A percentile compares a stretch with the other conserved stretches of the same genome.
These are phyloP conservation scores for Marisa cornuarietis DNA, from an alignment of 1,140 invertebrate genomes.

Conservation along the genomic window DNA sequence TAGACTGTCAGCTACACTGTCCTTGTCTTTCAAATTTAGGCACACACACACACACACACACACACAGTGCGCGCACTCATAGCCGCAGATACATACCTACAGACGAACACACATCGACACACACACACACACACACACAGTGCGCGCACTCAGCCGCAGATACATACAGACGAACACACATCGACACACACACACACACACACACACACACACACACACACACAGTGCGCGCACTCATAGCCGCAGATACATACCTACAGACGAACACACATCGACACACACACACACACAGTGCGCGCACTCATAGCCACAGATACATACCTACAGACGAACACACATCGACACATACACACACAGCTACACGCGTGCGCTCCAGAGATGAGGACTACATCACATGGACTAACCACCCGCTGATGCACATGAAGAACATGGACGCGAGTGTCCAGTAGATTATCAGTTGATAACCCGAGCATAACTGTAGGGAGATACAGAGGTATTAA, in stretches of 20 bases:
- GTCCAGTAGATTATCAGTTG: background rate
- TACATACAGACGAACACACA: constrained; percentile 9
- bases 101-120: background rate
- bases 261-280: too few relatives aligned
- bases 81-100: too few relatives aligned
- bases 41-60: constrained; percentile 1
- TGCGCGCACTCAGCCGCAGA: too few relatives aligned
- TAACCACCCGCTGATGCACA: background rate
- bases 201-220: constrained; percentile 13
- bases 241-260: background rate
- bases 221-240: too few relatives aligned
- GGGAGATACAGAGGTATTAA: too few relatives aligned
- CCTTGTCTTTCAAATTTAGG: background rate
- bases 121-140: constrained; percentile 14
- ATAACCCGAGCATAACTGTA: background rate
- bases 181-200: constrained; percentile 4
- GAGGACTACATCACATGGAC: background rate
- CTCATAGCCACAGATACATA: too few relatives aligned
- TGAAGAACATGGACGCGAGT: background rate
- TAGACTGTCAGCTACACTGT: background rate
- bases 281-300: background rate
- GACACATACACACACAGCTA: background rate
- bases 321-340: too few relatives aligned
- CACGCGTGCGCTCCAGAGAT: background rate
- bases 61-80: too few relatives aligned